Base-by-base conservation (phyloP, 2,113 vertebrate species). In the Rutilus rutilus region DNA sequence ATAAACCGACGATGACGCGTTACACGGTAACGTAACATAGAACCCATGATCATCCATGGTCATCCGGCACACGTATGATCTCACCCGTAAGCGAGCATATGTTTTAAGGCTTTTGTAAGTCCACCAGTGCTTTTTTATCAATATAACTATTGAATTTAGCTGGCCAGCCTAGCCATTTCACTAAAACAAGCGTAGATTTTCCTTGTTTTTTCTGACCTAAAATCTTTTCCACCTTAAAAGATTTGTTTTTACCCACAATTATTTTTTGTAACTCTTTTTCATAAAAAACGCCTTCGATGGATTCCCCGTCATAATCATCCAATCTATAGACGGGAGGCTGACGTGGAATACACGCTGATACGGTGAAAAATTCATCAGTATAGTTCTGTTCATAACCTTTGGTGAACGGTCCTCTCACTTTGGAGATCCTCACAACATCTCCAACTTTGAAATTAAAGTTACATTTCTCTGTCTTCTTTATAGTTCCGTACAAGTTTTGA, bases 181-280 rank as follows among this genome's bases (percentile, higher is more conserved):
- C n/a, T n/a, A n/a, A n/a, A n/a, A n/a, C n/a, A n/a, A n/a, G n/a
- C n/a, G n/a, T n/a, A n/a, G n/a, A n/a, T n/a, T n/a, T n/a, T 0
- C 52, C 47, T 3, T 33, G n/a, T 23, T 54, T 78, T 50, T 54
- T 78, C 52, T 78, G 14, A 0, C 25, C 76, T 33, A 57, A 57
- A 57, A 33, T 78, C 7, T 78, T 78, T 33, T 52, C 74, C 6
- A 77, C 47, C 47, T 77, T 77, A 52, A 77, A 77, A 2, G 17
- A 3, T 30, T 78, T 78, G 27, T 78, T 57, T 78, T 78, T 27
- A 8, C 25, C 33, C 1, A 78, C 25, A 5, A 57, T 6, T 17
- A 33, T 78, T 54, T 78, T 78, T 54, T 78, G 47, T 78, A 57
- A 21, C 25, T 78, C 75, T 12, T 57, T 5, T 19, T 78, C 75